phyloP scores from a whole-genome alignment of 2,888 invertebrate genomes.

The Apamea sordens region DNA sequence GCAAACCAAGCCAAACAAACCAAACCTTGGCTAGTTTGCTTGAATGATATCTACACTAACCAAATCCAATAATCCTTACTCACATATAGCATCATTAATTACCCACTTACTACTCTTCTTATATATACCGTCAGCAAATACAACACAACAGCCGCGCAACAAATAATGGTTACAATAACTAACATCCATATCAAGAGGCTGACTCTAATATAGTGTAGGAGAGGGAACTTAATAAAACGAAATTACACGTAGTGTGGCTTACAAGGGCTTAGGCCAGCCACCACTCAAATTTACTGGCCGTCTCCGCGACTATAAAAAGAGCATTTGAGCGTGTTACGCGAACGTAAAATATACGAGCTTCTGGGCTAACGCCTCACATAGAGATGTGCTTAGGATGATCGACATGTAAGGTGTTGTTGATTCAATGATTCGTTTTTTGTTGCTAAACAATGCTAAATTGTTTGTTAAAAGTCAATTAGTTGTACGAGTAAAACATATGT shows the following conservation, averaged over 20 bases:
- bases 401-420: conserved; percentile 1
- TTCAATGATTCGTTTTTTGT: not conserved
- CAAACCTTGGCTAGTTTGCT: not conserved
- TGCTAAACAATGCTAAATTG: not conserved
- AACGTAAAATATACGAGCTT: conserved; percentile 73
- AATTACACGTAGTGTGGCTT: conserved; percentile 78
- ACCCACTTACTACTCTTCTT: conserved; percentile 12
- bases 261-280: conserved; percentile 75
- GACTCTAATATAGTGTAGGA: conserved; percentile 75
- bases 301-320: conserved; percentile 81
- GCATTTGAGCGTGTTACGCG: conserved; percentile 76
- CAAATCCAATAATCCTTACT: not conserved
- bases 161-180: conserved; percentile 63
- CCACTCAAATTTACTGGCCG: conserved; percentile 83
- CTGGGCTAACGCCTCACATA: conserved; percentile 49
- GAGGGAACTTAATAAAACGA: conserved; percentile 83
- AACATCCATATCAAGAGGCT: conserved; percentile 62
- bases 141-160: conserved; percentile 28
- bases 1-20: not conserved
- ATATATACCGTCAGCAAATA: conserved; percentile 7
- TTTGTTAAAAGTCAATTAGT: not conserved
- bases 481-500: not conserved
- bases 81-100: conserved; percentile 25
- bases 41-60: not conserved
- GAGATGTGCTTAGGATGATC: conserved; percentile 51